Evolutionary conservation across 2,113 vertebrate genomes (phyloP).

Genomic region (Colaptes auratus): DNA sequence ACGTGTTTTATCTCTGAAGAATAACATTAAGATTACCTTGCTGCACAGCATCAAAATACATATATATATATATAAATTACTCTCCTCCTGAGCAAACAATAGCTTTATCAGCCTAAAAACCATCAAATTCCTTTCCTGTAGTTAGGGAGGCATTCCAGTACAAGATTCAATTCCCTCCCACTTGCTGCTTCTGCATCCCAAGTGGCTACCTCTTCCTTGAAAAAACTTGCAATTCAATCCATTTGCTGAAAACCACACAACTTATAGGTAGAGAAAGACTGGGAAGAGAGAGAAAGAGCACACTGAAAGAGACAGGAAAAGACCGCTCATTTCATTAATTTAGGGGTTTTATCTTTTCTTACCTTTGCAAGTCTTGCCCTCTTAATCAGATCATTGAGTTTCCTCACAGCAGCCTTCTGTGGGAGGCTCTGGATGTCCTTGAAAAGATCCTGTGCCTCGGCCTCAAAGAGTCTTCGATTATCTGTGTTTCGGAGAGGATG

Average conservation of each 20-base stretch:
- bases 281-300: background rate
- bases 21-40: background rate
- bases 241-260: background rate
- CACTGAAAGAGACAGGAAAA: background rate
- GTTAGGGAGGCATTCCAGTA: background rate
- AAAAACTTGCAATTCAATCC: background rate
- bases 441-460: slow-evolving; percentile 93
- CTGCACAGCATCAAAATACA: background rate
- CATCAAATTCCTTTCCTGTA: background rate
- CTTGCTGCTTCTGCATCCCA: background rate
- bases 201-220: background rate
- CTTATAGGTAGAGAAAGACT: background rate
- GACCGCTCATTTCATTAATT: background rate
- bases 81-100: background rate
- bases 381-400: slow-evolving; percentile 97
- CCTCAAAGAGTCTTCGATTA: slow-evolving; percentile 92
- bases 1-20: background rate
- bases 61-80: background rate
- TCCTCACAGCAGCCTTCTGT: slow-evolving; percentile 91
- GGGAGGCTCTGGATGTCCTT: slow-evolving; percentile 93
- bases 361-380: slow-evolving; percentile 94
- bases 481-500: slow-evolving; percentile 93
- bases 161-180: background rate
- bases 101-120: background rate
- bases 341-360: background rate